Conservation (phyloP, 2,797 vertebrate species). For the Acipenser oxyrinchus region DNA sequence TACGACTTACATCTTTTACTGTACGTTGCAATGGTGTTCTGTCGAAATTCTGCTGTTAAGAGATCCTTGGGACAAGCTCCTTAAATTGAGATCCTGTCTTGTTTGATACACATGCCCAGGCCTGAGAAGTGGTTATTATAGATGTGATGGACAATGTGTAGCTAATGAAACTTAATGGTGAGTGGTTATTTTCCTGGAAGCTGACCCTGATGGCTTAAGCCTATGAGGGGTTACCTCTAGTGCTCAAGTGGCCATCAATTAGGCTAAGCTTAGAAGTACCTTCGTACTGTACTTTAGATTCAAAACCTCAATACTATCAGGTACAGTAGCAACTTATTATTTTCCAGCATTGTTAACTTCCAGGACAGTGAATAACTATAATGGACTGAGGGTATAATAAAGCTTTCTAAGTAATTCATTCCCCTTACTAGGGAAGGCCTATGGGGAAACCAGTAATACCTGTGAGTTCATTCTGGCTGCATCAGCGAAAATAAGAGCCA, state of each 20-base stretch:
- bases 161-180: conserved; percentile 1
- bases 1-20: too few species aligned
- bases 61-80: conserved; percentile 9
- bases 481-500: neutral
- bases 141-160: conserved; percentile 8
- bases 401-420: conserved; percentile 1
- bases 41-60: neutral
- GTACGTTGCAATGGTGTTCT: too few species aligned
- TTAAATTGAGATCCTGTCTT: conserved; percentile 13
- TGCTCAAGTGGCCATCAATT: too few species aligned
- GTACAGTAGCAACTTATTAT: neutral
- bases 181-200: too few species aligned
- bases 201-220: too few species aligned
- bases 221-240: too few species aligned
- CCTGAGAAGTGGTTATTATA: conserved; percentile 18
- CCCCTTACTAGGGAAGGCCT: neutral
- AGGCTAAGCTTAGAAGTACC: too few species aligned
- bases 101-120: conserved; percentile 2
- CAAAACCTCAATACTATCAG: too few species aligned
- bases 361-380: neutral
- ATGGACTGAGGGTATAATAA: neutral
- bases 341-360: neutral
- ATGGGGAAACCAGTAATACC: neutral
- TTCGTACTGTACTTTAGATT: too few species aligned
- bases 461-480: neutral